phyloP scores from a whole-genome alignment of 1,140 invertebrate genomes.

The Trigoniulus corallinus region DNA sequence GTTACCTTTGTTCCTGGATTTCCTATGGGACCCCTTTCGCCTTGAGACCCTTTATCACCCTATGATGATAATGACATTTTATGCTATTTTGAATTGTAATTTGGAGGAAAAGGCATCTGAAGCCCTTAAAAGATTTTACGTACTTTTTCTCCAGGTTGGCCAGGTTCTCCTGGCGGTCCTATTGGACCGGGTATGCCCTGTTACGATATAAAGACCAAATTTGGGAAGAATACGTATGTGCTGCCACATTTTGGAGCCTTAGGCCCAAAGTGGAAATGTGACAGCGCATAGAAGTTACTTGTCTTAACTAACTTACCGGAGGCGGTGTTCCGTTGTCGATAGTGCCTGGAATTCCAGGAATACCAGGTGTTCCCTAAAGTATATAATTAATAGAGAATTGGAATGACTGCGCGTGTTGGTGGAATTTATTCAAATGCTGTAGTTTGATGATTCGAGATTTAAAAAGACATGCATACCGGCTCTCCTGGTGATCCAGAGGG shows the following conservation, averaged over 20 bases:
- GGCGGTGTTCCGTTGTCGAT: no score
- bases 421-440: no score
- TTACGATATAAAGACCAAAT: no score
- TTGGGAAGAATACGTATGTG: no score
- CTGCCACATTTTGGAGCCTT: no score
- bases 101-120: no score
- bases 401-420: no score
- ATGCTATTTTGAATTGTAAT: no score
- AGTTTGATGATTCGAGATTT: background rate
- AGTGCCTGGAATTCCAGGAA: conserved; percentile 1
- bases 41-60: conserved; percentile 21
- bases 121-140: background rate
- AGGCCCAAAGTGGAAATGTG: no score
- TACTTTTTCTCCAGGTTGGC: conserved; percentile 7
- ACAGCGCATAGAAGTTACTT: no score
- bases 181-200: conserved; percentile 19
- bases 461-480: background rate
- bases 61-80: no score
- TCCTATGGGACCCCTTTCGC: conserved; percentile 21
- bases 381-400: background rate
- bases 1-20: conserved; percentile 13
- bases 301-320: no score
- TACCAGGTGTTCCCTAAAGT: conserved; percentile 6
- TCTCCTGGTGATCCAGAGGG: background rate
- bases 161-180: conserved; percentile 19